Evolutionary conservation across 92 coral and sea anemone species (phyloP).

Genomic region (Phenganax subtilis): DNA sequence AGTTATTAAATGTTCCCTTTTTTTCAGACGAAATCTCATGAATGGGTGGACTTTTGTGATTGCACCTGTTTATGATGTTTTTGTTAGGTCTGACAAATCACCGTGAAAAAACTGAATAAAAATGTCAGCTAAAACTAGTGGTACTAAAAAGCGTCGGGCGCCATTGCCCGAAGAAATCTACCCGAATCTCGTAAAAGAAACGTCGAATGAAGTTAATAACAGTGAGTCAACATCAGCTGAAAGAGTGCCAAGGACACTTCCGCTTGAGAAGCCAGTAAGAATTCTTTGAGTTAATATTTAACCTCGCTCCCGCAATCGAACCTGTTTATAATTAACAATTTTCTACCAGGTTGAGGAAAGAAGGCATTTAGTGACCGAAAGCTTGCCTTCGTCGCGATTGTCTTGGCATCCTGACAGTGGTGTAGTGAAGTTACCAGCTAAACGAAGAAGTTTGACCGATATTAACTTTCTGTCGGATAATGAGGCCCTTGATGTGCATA

Average conservation of each 20-base stretch:
- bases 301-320: not conserved
- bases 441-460: slow-evolving; percentile 12
- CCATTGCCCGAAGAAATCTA: slow-evolving; percentile 40
- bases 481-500: slow-evolving; percentile 42
- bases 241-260: slow-evolving; percentile 36
- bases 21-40: not conserved
- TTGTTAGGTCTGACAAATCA: not conserved
- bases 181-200: slow-evolving; percentile 10
- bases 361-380: slow-evolving; percentile 1
- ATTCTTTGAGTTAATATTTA: slow-evolving; percentile 35
- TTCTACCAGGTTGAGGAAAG: slow-evolving; percentile 31
- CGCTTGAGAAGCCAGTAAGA: slow-evolving; percentile 41
- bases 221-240: slow-evolving; percentile 16
- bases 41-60: not conserved
- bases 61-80: not conserved
- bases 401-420: slow-evolving; percentile 24
- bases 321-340: not conserved
- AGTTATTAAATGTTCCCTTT: not conserved
- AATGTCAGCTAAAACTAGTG: slow-evolving; percentile 14
- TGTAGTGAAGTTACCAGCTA: not conserved
- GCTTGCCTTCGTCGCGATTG: slow-evolving; percentile 3
- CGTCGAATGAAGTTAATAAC: not conserved
- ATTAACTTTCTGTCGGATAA: slow-evolving; percentile 38
- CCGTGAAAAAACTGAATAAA: not conserved
- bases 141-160: slow-evolving; percentile 29